Percentiles rank a stretch among this genome's conserved stretches.
These are phyloP conservation scores for Euplexia lucipara DNA, from an alignment of 2,888 invertebrate genomes.

Conservation along the genomic window DNA sequence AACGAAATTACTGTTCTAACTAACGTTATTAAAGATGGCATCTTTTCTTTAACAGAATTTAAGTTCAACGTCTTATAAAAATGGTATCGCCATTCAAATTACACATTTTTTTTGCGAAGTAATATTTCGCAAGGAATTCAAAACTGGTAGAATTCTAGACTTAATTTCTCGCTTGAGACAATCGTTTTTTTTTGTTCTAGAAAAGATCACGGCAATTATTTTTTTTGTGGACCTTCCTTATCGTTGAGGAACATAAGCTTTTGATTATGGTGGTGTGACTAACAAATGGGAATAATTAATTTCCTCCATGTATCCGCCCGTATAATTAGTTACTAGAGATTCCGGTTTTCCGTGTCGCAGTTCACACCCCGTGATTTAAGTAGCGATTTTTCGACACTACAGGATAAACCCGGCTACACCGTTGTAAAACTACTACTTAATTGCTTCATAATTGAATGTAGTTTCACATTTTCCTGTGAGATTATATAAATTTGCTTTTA, in stretches of 20 bases:
- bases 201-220: slow-evolving; percentile 7
- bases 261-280: slow-evolving; percentile 1
- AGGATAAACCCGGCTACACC: not conserved
- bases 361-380: not conserved
- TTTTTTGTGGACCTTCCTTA: slow-evolving; percentile 40
- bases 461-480: too few relatives aligned
- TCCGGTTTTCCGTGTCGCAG: slow-evolving; percentile 13
- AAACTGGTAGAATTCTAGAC: slow-evolving; percentile 28
- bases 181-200: slow-evolving; percentile 39
- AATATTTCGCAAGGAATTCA: slow-evolving; percentile 21
- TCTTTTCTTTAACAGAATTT: slow-evolving; percentile 2
- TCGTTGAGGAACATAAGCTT: not conserved
- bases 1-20: slow-evolving; percentile 23
- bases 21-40: slow-evolving; percentile 20
- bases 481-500: too few relatives aligned
- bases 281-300: slow-evolving; percentile 38
- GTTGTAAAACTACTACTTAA: too few relatives aligned
- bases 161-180: slow-evolving; percentile 35
- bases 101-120: slow-evolving; percentile 33
- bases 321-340: slow-evolving; percentile 32
- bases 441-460: too few relatives aligned
- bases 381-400: not conserved
- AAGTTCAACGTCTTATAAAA: slow-evolving; percentile 39
- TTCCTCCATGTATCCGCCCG: slow-evolving; percentile 29
- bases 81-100: slow-evolving; percentile 30